Base-by-base conservation (phyloP, 2,797 vertebrate genomes). In the Aratinga solstitialis region DNA sequence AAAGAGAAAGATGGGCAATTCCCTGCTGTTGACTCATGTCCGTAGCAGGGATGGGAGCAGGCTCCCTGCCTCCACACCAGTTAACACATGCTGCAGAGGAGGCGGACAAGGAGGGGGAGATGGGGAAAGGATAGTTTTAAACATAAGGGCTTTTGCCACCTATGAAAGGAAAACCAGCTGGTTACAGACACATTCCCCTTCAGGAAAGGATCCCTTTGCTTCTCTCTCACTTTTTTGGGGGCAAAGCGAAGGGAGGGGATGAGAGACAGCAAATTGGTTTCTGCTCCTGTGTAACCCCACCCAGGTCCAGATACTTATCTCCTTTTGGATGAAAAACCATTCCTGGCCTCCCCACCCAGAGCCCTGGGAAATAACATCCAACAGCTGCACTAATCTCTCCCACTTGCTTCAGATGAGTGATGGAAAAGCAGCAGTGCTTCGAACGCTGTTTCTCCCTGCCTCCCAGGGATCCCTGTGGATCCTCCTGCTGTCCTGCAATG, bases 321-420 rank as follows among this genome's bases (percentile, higher is more conserved):
- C 84, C 78, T 93, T 94, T 77, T 82, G 84, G 92, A 95, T 56
- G 61, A 95, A 94, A 96, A 88, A 63, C 95, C 80, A 83, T 96
- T 97, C 95, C 93, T 89, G 80, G 69, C 86, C 84, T 92, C 54
- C 90, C 76, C 89, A 69, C 81, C 90, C 87, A 45, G 78, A 68
- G 79, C 93, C 89, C 83, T 84, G 95, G 96, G 95, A 97, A 97
- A 96, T 92, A 97, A 97, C 95, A 97, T 91, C 97, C 97, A 96
- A 95, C 97, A 98, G 98, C 98, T 97, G 96, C 97, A 96, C 77
- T 98, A 96, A 97, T 97, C 97, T 97, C 96, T 94, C 95, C 88
- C 96, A 96, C 96, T 97, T 97, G 96, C 96, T 75, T 82, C 67
- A 78, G 84, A 91, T 80, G 74, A 79, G 88, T 38, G 94, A 94